Base-by-base conservation (phyloP, 2,113 vertebrate genomes). In the Zosterops borbonicus region DNA sequence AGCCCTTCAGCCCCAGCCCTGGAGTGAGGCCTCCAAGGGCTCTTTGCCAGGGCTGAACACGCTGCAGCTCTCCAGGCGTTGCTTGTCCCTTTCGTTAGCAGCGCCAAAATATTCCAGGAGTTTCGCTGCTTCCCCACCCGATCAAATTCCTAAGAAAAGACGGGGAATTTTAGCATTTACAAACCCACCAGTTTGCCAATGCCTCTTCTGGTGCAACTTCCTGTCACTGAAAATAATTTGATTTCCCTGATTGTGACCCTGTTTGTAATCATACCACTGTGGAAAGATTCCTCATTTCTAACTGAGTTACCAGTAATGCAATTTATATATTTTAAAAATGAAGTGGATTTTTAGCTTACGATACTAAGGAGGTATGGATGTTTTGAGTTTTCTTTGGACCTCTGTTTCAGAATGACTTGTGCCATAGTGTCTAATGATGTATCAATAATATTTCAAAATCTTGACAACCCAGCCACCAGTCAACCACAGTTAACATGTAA, bases 141-240 rank as follows among this genome's bases (percentile, higher is more conserved):
- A 6, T 7, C 12, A 1, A 76, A 24, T 63, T 53, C 56, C 24
- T 28, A 13, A 19, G 59, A 39, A 74, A 90, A 58, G 2, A 28
- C 6, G 21, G 39, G 41, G 41, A 65, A 62, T 53, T 73, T 12
- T 6, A 53, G 35, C 20, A 5, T 41, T 73, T 52, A 39, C 24
- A 55, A 52, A 46, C 29, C 8, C 11, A 11, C 10, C 0, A 0
- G 10, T 47, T 68, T 6, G 1, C 8, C 2, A 0, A 2, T 11
- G 50, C 7, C 33, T 49, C 0, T 71, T 47, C 63, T 17, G 12
- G 23, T 0, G 2, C 21, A 21, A 25, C 59, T 84, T 47, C 0
- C 0, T 3, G 14, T 35, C 16, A 19, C 18, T 56, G 75, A 71
- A 71, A 81, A 56, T 5, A 74, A 67, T 37, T 10, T 17, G 9